A percentile compares a stretch with the other conserved stretches of the same genome.
Conservation (phyloP, 2,888 invertebrate genomes). For the Cheiracanthium punctorium region DNA sequence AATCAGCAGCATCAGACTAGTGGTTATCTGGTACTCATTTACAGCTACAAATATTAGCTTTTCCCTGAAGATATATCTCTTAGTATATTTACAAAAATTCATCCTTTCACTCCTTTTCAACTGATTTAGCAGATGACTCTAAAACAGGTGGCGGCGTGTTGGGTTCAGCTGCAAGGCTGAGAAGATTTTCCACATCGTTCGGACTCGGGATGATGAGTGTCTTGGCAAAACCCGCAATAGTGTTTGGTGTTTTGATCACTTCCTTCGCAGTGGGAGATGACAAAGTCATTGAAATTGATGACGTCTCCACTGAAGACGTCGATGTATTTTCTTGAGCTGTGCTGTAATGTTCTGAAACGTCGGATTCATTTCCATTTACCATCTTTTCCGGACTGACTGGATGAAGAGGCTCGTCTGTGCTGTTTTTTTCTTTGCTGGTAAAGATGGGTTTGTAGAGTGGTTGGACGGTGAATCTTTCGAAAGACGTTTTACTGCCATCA, state of each 20-base stretch:
- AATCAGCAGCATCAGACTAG: slow-evolving; percentile 54
- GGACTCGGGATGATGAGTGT: slow-evolving; percentile 60
- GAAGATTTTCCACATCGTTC: slow-evolving; percentile 46
- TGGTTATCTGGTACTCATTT: slow-evolving; percentile 37
- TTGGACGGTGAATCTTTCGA: slow-evolving; percentile 47
- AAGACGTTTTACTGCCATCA: background rate
- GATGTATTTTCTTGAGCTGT: slow-evolving; percentile 37
- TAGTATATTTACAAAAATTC: background rate
- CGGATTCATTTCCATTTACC: slow-evolving; percentile 49
- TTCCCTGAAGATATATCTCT: slow-evolving; percentile 21
- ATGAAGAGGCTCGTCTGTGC: background rate
- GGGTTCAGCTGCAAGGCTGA: slow-evolving; percentile 50
- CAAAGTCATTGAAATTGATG: slow-evolving; percentile 22
- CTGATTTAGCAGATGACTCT: slow-evolving; percentile 35
- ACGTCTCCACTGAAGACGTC: slow-evolving; percentile 11
- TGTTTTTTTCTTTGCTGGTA: slow-evolving; percentile 21
- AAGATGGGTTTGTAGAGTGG: slow-evolving; percentile 56
- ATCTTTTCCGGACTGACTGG: slow-evolving; percentile 7
- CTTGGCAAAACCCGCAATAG: slow-evolving; percentile 61
- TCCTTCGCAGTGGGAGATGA: slow-evolving; percentile 1
- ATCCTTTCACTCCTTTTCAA: slow-evolving; percentile 44
- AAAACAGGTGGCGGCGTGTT: slow-evolving; percentile 49
- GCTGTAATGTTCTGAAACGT: slow-evolving; percentile 52
- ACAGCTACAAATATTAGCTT: slow-evolving; percentile 34
- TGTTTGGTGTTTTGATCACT: slow-evolving; percentile 42